phyloP scores from a whole-genome alignment of 23 tunicate species.

The Halocynthia aurantium region DNA sequence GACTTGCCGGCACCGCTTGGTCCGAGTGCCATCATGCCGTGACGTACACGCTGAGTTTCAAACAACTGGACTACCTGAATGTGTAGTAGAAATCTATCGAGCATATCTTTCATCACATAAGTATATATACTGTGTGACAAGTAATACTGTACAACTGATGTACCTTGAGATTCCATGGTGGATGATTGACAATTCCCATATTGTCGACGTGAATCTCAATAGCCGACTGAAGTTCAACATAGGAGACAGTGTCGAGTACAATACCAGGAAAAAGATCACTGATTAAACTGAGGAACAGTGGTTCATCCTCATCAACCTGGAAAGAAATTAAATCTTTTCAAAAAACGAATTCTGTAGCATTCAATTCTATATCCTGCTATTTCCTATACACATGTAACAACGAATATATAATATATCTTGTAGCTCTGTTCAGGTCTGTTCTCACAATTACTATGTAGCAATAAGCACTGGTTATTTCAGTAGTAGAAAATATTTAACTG shows the following conservation, averaged over 20 bases:
- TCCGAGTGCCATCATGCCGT: conserved; percentile 97
- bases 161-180: conserved; percentile 98
- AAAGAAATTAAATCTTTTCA: background rate
- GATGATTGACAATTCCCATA: conserved; percentile 95
- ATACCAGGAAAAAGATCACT: conserved; percentile 98
- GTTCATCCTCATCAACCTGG: conserved; percentile 99
- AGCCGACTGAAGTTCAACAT: conserved; percentile 85
- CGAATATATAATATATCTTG: no score
- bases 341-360: no score
- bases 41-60: conserved; percentile 97
- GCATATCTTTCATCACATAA: no score
- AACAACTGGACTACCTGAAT: conserved; percentile 84
- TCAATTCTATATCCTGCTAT: no score
- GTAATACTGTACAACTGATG: background rate
- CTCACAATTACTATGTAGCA: no score
- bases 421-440: no score
- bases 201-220: conserved; percentile 64
- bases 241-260: conserved; percentile 85
- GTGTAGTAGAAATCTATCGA: no score
- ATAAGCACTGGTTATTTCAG: background rate
- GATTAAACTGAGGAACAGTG: conserved; percentile 87
- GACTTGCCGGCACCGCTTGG: conserved; percentile 99
- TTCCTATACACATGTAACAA: no score
- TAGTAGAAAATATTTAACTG: background rate
- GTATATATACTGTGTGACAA: background rate